These are phyloP conservation scores for Leptinotarsa undecemlineata DNA, from an alignment of 1,140 invertebrate species.

Conservation along the genomic window DNA sequence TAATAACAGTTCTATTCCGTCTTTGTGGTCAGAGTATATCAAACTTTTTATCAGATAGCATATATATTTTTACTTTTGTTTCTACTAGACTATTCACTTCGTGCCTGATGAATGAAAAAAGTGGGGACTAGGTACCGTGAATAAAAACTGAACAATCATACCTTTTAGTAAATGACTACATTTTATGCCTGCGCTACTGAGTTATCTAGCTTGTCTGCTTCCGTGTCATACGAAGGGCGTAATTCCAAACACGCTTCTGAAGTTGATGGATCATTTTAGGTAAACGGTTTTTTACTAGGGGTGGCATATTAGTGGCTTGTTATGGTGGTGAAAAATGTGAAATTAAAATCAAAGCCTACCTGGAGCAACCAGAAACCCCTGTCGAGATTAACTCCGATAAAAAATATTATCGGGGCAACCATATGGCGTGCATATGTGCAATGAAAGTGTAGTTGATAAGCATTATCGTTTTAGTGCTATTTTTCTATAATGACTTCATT, in stretches of 20 bases:
- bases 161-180: too few species aligned
- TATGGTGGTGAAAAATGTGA: neutral
- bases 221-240: constrained; percentile 22
- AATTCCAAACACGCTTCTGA: constrained; percentile 31
- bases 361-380: neutral
- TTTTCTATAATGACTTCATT: neutral
- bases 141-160: too few species aligned
- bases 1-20: too few species aligned
- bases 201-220: neutral
- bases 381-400: neutral
- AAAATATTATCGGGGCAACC: neutral
- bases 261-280: constrained; percentile 39
- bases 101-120: too few species aligned
- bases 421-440: neutral
- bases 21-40: too few species aligned
- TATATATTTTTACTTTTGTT: too few species aligned
- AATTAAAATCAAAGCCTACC: constrained; percentile 3
- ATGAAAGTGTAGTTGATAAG: neutral
- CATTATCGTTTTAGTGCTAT: neutral
- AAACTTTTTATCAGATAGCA: too few species aligned
- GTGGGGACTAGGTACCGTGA: too few species aligned
- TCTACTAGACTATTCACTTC: too few species aligned
- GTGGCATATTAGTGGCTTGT: neutral
- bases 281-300: constrained; percentile 14
- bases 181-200: neutral